These are phyloP conservation scores for human DNA, from an alignment of 2,113 vertebrate genomes.

Conservation along the genomic window GRCh38 chr3:14262001-14262500, in stretches of 20 bases:
- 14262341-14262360: neutral
- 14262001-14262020: no score
- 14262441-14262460: neutral
- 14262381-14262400: neutral
- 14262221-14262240: neutral
- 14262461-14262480: neutral
- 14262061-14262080: neutral
- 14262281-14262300: neutral
- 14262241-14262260: neutral
- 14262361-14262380: neutral
- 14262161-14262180: neutral
- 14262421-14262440: neutral
- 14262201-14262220: accelerated
- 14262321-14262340: neutral
- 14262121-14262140: neutral
- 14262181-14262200: neutral
- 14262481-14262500: neutral
- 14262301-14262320: neutral
- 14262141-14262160: neutral
- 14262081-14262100: neutral
- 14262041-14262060: neutral
- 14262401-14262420: neutral
- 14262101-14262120: neutral
- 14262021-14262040: neutral
- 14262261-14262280: neutral